Percentiles rank a stretch among this genome's conserved stretches.
These are phyloP conservation scores for Agrilus mali DNA, from an alignment of 2,888 invertebrate genomes.

Conservation along the genomic window DNA sequence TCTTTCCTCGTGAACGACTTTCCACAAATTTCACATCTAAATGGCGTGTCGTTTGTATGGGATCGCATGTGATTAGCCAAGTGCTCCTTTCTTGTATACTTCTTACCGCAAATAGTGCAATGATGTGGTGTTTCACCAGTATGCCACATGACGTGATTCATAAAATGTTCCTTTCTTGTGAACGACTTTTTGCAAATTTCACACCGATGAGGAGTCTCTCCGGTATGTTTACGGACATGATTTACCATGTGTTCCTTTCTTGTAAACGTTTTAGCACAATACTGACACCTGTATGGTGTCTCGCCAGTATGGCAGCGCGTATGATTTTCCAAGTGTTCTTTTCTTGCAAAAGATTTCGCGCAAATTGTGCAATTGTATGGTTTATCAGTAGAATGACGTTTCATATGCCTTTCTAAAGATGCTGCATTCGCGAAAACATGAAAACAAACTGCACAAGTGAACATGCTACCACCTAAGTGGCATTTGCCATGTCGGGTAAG, in stretches of 20 bases:
- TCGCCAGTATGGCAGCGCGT: constrained; percentile 68
- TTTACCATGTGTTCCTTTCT: constrained; percentile 70
- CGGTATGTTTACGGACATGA: constrained; percentile 63
- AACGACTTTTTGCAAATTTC: constrained; percentile 71
- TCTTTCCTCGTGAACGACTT: constrained; percentile 82
- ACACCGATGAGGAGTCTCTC: constrained; percentile 60
- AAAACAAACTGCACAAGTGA: constrained; percentile 58
- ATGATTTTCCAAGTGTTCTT: constrained; percentile 79
- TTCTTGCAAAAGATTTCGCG: constrained; percentile 75
- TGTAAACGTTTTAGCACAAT: constrained; percentile 63
- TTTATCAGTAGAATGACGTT: constrained; percentile 71
- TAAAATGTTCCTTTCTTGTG: constrained; percentile 63
- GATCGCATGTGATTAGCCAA: constrained; percentile 79
- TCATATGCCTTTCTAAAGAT: constrained; percentile 62
- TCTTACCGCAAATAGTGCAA: constrained; percentile 77
- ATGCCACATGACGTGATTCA: constrained; percentile 74
- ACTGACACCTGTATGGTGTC: constrained; percentile 66
- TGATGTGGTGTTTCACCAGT: constrained; percentile 80
- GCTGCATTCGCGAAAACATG: constrained; percentile 63
- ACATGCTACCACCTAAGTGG: constrained; percentile 68
- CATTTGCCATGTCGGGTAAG: constrained; percentile 73
- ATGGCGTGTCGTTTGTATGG: constrained; percentile 76
- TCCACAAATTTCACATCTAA: constrained; percentile 73
- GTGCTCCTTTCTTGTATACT: constrained; percentile 81
- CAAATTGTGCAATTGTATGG: constrained; percentile 77